Base-by-base conservation (phyloP, 1,140 invertebrate species). In the Conus ventricosus region DNA sequence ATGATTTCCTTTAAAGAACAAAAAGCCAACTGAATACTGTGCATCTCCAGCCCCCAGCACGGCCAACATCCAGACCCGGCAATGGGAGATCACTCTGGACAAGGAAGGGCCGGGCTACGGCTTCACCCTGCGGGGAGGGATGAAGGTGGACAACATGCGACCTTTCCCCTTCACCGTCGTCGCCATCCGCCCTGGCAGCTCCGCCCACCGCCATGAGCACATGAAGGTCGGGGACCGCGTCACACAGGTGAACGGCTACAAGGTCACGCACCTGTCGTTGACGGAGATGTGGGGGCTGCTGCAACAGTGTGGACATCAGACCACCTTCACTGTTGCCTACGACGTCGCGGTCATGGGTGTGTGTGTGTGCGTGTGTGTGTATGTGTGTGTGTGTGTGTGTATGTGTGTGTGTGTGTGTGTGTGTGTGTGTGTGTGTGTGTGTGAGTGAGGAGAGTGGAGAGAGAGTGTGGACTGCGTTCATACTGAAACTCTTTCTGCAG, bases 31-130 rank as follows among this genome's bases (percentile, higher is more conserved):
- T 60, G 57, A 39, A 39, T 60, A 15, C 25, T 78, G 11, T 81
- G 0, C 0, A 20, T 54, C 5, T 54, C 67, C 91, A 95, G 95
- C 92, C 17, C 89, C 92, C 75, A 90, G 90, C 83, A 88, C 92
- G 54, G 92, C 93, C 88, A 93, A 93, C 84, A 93, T 95, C 25
- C 91, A 93, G 75, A 93, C 94, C 84, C 94, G 95, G 87, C 91
- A 92, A 57, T 92, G 93, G 84, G 93, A 94, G 23, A 92, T 96
- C 7, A 84, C 85, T 23, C 87, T 95, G 20, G 97, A 98, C 94
- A 96, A 98, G 91, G 97, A 98, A 80, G 97, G 96, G 81, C 97
- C 97, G 4, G 98, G 98, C 75, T 96, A 98, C 84, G 98, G 98
- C 0, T 97, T 99, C 63, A 99, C 98, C 4, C 95, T 99, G 51